Evolutionary conservation across 2,888 invertebrate species (phyloP).

Genomic region (Thalpophila matura): DNA sequence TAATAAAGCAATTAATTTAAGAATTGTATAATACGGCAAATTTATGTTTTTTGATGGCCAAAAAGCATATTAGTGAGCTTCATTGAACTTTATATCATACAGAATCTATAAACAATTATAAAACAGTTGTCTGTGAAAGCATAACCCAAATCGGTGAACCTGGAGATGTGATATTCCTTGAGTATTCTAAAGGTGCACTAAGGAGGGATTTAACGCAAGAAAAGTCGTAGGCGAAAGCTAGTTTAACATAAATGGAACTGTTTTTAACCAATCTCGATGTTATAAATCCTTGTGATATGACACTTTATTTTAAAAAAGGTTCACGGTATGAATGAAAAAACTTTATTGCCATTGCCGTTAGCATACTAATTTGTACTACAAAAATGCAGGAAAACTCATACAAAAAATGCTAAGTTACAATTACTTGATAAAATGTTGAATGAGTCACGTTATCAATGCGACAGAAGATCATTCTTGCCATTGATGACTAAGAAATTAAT

Average conservation of each 20-base stretch:
- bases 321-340: not conserved
- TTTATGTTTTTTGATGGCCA: too few species aligned
- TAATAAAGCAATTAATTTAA: too few species aligned
- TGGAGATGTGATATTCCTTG: too few species aligned
- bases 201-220: too few species aligned
- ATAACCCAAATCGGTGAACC: too few species aligned
- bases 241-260: not conserved
- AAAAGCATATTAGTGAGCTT: too few species aligned
- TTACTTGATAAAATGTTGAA: not conserved
- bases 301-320: not conserved
- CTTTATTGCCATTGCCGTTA: not conserved
- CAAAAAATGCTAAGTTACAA: not conserved
- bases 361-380: not conserved
- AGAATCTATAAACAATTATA: too few species aligned
- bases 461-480: not conserved
- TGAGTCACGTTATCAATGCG: slow-evolving; percentile 13
- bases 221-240: too few species aligned
- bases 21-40: too few species aligned
- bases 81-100: too few species aligned
- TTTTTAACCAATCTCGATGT: not conserved
- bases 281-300: not conserved
- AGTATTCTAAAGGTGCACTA: too few species aligned
- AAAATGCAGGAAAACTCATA: slow-evolving; percentile 5
- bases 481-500: slow-evolving; percentile 19
- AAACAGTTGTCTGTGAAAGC: too few species aligned